phyloP scores from a whole-genome alignment of 64 coral and sea anemone genomes.

The Stylophora pistillata region DNA sequence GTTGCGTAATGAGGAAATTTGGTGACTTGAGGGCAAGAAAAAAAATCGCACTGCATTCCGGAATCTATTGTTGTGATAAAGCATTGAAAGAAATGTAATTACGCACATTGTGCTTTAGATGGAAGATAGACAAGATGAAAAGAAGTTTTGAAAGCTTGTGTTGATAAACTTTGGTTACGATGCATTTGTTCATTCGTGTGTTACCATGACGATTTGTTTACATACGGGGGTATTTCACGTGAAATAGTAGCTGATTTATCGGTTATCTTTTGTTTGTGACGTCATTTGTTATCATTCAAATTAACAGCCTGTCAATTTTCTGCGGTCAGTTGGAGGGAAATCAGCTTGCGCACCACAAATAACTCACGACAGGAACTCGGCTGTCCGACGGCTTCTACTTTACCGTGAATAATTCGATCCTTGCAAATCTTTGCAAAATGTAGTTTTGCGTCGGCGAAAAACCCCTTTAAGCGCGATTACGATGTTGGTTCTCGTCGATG shows the following conservation, averaged over 20 bases:
- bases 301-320: slow-evolving; percentile 2
- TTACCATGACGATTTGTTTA: slow-evolving; percentile 38
- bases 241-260: not conserved
- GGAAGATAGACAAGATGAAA: too few relatives aligned
- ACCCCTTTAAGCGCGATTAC: not conserved
- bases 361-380: not conserved
- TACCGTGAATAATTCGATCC: too few relatives aligned
- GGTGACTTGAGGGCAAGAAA: not conserved
- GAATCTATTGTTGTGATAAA: too few relatives aligned
- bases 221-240: not conserved
- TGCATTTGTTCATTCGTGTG: not conserved
- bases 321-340: not conserved
- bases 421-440: not conserved
- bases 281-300: slow-evolving; percentile 30
- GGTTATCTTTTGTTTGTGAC: not conserved
- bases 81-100: too few relatives aligned
- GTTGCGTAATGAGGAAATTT: too few relatives aligned
- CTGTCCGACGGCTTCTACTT: not conserved
- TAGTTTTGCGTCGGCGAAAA: not conserved
- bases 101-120: too few relatives aligned
- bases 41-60: not conserved
- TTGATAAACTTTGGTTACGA: not conserved
- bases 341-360: not conserved
- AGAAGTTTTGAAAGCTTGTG: not conserved
- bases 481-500: not conserved